A percentile compares a stretch with the other conserved stretches of the same genome.
phyloP scores from a whole-genome alignment of 2,888 invertebrate species.

The Eudemis profundana region DNA sequence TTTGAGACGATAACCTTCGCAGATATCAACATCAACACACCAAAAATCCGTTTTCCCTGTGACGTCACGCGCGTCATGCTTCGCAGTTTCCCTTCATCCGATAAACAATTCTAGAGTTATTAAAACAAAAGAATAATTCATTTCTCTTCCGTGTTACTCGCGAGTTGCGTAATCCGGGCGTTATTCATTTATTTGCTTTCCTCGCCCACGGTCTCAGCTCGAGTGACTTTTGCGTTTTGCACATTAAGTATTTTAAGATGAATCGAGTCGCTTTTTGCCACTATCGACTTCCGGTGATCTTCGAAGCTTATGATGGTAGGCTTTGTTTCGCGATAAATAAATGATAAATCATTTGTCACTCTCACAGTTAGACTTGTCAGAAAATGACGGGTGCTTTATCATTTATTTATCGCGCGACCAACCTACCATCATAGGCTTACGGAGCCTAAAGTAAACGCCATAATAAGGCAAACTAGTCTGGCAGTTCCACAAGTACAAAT shows the following conservation, averaged over 20 bases:
- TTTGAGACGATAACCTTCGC: conserved; percentile 13
- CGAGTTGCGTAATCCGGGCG: conserved; percentile 9
- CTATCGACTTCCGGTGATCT: too few species aligned
- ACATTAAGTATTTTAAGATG: not conserved
- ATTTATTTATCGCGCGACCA: too few species aligned
- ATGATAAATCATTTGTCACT: too few species aligned
- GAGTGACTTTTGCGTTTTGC: not conserved
- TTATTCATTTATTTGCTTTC: not conserved
- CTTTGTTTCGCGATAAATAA: too few species aligned
- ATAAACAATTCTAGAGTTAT: not conserved
- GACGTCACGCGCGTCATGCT: conserved; percentile 3
- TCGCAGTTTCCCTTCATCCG: not conserved
- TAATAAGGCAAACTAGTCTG: too few species aligned
- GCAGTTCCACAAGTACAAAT: too few species aligned
- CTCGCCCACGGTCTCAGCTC: not conserved
- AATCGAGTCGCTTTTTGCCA: too few species aligned
- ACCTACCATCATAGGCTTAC: not conserved
- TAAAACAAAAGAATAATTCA: conserved; percentile 7
- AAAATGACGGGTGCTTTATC: too few species aligned
- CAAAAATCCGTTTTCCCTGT: not conserved
- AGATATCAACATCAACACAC: not conserved
- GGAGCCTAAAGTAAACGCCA: too few species aligned
- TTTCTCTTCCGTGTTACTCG: not conserved
- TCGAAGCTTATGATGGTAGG: too few species aligned
- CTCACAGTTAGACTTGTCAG: too few species aligned